Conservation (phyloP, 2,113 vertebrate species). For the Ahaetulla prasina region DNA sequence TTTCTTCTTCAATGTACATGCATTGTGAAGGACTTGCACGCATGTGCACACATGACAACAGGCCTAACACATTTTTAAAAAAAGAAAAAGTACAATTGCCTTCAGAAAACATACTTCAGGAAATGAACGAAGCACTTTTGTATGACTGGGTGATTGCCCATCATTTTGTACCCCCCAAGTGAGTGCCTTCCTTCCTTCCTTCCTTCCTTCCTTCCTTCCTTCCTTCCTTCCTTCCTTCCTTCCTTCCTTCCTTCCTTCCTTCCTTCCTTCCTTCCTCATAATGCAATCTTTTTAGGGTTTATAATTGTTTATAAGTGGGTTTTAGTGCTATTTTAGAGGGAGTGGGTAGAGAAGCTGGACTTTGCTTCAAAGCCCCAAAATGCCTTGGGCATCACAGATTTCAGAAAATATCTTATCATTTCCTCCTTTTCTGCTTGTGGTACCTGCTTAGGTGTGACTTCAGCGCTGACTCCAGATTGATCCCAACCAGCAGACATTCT, state of each 20-base stretch:
- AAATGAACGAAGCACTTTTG: not conserved
- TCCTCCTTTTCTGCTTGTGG: not conserved
- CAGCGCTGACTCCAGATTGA: conserved; percentile 9
- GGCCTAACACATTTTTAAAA: not conserved
- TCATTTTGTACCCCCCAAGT: not conserved
- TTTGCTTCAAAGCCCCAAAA: not conserved
- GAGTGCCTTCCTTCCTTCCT: not conserved
- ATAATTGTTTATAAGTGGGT: not conserved
- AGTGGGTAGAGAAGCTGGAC: not conserved
- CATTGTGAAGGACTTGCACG: not conserved
- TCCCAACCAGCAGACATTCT: not conserved
- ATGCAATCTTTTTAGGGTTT: not conserved
- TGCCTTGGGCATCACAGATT: not conserved
- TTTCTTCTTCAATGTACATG: not conserved
- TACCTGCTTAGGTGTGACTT: not conserved
- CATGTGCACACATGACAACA: not conserved
- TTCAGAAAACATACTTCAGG: not conserved
- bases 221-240: too few relatives aligned
- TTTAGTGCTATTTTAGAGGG: not conserved
- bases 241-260: too few relatives aligned
- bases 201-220: not conserved
- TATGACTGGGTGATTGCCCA: not conserved
- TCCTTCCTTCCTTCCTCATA: not conserved
- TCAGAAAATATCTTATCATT: not conserved
- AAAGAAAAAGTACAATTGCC: not conserved